phyloP scores from a whole-genome alignment of 2,113 vertebrate species.

The Uria aalge region DNA sequence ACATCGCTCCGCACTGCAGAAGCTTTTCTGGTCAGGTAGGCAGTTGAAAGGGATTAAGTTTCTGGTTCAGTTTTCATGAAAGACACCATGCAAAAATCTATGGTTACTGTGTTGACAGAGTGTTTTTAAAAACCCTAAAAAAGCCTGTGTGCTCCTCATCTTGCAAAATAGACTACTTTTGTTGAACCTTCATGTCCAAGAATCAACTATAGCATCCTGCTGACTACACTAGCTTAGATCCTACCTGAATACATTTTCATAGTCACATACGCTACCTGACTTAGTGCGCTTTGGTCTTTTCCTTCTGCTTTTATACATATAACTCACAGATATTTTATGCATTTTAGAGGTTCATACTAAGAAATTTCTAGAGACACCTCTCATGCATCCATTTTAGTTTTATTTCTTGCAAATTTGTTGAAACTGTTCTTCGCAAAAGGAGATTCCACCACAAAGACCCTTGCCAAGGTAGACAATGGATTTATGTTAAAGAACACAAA shows the following conservation, averaged over 20 bases:
- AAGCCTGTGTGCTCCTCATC: background rate
- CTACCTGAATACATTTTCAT: background rate
- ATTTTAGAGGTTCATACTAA: background rate
- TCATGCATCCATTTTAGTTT: background rate
- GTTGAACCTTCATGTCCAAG: background rate
- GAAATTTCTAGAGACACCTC: background rate
- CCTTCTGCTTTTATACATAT: background rate
- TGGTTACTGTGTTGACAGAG: background rate
- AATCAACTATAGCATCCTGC: background rate
- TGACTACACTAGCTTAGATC: background rate
- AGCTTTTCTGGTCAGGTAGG: background rate
- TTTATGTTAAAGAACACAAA: background rate
- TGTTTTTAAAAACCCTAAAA: background rate
- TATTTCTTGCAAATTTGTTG: background rate
- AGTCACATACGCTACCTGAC: background rate
- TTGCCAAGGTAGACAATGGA: background rate
- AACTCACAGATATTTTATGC: background rate
- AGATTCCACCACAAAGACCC: background rate
- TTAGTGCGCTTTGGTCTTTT: background rate
- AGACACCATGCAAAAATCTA: background rate
- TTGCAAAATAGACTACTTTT: background rate
- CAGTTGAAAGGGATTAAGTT: background rate
- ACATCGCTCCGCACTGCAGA: background rate
- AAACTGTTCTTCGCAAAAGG: background rate
- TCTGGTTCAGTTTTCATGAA: background rate